These are phyloP conservation scores for Zeugodacus cucurbitae DNA, from an alignment of 1,140 invertebrate species.

Conservation along the genomic window DNA sequence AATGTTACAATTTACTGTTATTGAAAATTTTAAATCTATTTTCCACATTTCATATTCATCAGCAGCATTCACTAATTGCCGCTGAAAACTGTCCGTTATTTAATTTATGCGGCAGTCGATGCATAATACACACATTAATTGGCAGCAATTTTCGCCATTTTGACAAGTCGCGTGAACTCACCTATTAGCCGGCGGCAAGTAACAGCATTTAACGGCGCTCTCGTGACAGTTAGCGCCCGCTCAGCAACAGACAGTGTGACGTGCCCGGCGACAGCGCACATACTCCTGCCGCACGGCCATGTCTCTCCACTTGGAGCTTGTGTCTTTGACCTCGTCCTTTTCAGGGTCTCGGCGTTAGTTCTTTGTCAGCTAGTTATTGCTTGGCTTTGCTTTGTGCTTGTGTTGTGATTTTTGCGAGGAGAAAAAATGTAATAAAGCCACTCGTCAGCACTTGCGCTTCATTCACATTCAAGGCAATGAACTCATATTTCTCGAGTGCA, in stretches of 20 bases:
- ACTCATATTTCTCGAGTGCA: background rate
- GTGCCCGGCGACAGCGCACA: background rate
- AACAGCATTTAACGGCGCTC: background rate
- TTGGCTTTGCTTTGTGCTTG: background rate
- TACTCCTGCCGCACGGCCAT: background rate
- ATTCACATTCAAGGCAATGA: slow-evolving; percentile 12
- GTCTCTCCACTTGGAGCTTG: background rate
- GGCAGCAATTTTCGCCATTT: background rate
- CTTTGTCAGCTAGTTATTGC: background rate
- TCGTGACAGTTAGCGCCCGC: background rate
- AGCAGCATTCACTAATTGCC: no score
- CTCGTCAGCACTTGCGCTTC: background rate
- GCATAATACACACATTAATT: background rate
- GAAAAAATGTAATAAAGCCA: background rate
- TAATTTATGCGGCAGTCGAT: no score
- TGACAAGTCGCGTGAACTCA: background rate
- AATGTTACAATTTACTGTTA: no score
- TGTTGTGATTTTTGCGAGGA: background rate
- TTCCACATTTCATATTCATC: no score
- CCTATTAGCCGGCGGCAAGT: background rate
- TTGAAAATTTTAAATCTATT: no score
- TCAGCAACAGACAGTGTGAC: background rate
- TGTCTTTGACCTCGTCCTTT: background rate
- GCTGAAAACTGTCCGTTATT: no score
- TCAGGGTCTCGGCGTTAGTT: background rate